These are phyloP conservation scores for Bradypus variegatus DNA, from an alignment of 2,797 vertebrate species.

Conservation along the genomic window DNA sequence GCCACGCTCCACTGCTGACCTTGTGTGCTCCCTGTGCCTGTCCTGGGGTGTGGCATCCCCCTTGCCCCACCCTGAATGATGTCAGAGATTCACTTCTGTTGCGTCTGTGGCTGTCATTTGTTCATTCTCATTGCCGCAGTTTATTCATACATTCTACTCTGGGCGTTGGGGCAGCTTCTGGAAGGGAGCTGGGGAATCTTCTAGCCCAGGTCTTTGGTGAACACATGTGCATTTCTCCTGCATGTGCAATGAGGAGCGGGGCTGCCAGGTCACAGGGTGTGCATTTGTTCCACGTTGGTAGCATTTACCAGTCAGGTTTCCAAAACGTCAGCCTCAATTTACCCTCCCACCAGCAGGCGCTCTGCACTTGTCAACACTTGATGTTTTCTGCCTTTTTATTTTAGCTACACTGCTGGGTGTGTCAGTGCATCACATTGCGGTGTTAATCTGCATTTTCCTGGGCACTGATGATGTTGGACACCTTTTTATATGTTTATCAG, in stretches of 20 bases:
- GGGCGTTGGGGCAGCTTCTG: background rate
- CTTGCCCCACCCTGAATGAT: accelerated
- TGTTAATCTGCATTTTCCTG: background rate
- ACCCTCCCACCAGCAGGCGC: too few species aligned
- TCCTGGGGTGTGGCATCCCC: too few species aligned
- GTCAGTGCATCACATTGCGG: accelerated
- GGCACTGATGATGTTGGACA: too few species aligned
- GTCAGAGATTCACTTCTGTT: background rate
- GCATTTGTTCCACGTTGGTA: background rate
- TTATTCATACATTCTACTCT: too few species aligned
- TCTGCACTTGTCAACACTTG: background rate
- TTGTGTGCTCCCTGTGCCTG: too few species aligned
- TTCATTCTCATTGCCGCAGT: background rate
- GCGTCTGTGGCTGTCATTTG: too few species aligned
- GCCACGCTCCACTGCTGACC: too few species aligned
- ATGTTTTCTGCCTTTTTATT: background rate
- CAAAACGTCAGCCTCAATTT: background rate
- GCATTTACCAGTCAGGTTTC: background rate
- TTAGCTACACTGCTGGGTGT: background rate
- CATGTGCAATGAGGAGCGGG: accelerated
- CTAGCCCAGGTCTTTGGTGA: background rate
- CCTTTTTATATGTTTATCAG: too few species aligned
- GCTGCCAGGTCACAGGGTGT: too few species aligned
- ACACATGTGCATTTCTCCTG: background rate
- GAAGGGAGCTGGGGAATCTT: too few species aligned